Conservation (phyloP, 2,888 invertebrate species). For the Leptopilina myrica region DNA sequence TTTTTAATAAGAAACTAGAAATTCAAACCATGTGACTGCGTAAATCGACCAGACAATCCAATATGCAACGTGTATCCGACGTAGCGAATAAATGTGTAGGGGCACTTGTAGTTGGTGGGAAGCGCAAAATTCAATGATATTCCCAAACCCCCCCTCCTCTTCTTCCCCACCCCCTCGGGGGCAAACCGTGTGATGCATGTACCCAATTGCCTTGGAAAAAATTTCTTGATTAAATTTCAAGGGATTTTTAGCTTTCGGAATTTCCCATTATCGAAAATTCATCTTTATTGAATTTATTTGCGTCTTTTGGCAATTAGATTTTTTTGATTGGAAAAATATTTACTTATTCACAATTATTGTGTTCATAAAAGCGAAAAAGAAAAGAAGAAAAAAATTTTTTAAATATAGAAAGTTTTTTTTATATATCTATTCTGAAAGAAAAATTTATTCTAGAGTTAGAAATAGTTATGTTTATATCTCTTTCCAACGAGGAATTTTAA, state of each 20-base stretch:
- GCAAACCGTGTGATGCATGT: conserved; percentile 32
- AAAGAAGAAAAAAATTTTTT: too few species aligned
- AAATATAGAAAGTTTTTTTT: too few species aligned
- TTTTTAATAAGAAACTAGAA: conserved; percentile 23
- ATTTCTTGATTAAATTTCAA: conserved; percentile 39
- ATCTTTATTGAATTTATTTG: not conserved
- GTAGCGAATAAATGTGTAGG: conserved; percentile 31
- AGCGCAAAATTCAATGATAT: conserved; percentile 37
- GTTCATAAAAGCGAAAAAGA: too few species aligned
- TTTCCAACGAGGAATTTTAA: too few species aligned
- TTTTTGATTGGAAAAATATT: too few species aligned
- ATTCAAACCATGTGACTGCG: conserved; percentile 41
- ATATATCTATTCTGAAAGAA: too few species aligned
- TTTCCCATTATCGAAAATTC: conserved; percentile 17
- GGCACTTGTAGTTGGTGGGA: conserved; percentile 18
- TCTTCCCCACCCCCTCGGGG: too few species aligned
- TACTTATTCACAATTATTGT: too few species aligned
- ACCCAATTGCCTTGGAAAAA: conserved; percentile 33
- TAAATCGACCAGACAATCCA: conserved; percentile 46
- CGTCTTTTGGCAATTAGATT: not conserved
- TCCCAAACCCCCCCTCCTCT: not conserved
- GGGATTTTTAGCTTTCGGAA: conserved; percentile 11
- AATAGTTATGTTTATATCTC: too few species aligned
- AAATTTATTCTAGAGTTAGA: too few species aligned
- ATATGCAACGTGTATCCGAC: conserved; percentile 39